Percentiles rank a stretch among this genome's conserved stretches.
phyloP scores from a whole-genome alignment of 2,888 invertebrate species.

The Agapostemon virescens region DNA sequence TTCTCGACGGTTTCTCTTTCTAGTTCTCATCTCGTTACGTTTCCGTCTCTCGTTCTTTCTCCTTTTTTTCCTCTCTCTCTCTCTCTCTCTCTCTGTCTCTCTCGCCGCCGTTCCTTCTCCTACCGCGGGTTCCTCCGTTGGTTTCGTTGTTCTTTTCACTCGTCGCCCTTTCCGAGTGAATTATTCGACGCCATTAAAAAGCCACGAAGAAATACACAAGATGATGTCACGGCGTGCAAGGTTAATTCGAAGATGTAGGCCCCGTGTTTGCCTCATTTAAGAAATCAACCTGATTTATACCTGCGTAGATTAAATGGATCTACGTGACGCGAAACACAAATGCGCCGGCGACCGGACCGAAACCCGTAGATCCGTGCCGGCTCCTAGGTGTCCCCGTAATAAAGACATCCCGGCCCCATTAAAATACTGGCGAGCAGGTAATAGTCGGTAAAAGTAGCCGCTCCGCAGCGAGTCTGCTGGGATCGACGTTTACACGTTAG shows the following conservation, averaged over 20 bases:
- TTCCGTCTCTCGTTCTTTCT: conserved; percentile 10
- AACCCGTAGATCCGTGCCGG: conserved; percentile 32
- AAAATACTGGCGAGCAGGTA: conserved; percentile 42
- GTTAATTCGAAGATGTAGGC: conserved; percentile 58
- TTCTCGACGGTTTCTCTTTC: not conserved
- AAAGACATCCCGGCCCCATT: conserved; percentile 35
- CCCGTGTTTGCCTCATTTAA: conserved; percentile 59
- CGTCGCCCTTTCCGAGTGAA: conserved; percentile 66
- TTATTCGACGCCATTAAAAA: conserved; percentile 63
- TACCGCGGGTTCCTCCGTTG: not conserved
- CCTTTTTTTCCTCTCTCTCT: not conserved
- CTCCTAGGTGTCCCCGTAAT: conserved; percentile 37
- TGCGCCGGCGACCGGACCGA: not conserved
- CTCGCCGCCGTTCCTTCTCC: too few relatives aligned
- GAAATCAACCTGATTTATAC: conserved; percentile 66
- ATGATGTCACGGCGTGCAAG: conserved; percentile 62
- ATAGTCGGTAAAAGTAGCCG: conserved; percentile 17
- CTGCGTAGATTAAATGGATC: conserved; percentile 62
- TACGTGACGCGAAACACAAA: conserved; percentile 57
- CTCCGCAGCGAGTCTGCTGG: not conserved
- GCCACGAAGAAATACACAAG: conserved; percentile 50
- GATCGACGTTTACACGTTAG: conserved; percentile 1
- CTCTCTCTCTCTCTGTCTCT: too few relatives aligned
- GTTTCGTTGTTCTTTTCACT: conserved; percentile 60
- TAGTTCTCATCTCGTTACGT: conserved; percentile 12